Evolutionary conservation across 2,797 vertebrate species (phyloP), one percentile per base, ranked within the genome.

Genomic region (Gadopsis bispinosus): DNA sequence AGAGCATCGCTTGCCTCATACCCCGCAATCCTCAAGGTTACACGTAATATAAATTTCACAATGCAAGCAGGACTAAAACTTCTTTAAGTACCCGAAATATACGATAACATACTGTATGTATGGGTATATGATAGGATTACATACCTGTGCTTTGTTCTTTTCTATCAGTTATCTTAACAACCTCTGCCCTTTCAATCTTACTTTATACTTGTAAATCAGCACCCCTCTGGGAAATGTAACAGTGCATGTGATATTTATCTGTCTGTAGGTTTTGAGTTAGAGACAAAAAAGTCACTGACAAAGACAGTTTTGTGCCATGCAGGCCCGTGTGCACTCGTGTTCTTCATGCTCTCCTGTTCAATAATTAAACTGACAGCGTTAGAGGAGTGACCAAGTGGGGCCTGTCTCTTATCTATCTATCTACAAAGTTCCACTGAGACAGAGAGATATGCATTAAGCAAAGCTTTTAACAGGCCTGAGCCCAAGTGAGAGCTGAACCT

Each of bases 311-410:
- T 63, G 61, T 56, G 54, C 74, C 19, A 29, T 8, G 19, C 37
- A 58, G 61, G 45, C 67, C 39, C 31, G 8, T 45, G 33, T 63
- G 61, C 61, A 10, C 58, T 69, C 10, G 7, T 56, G 56, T 81
- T 79, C 70, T 59, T 73, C n/a, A 5, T 74, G 72, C 39, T 77
- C 53, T 19, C 56, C 72, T 86, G 72, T 80, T 94, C 72, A 92
- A 91, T 94, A 88, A 93, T 94, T 92, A 84, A 93, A 88, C 51
- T 39, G 73, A 80, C 69, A 91, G 76, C 75, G 83, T 78, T 75
- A 26, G 17, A 73, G 62, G 53, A 55, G 81, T 77, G 78, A 88
- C 85, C 75, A 79, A 82, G 71, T 83, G 65, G 56, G 63, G 19
- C 58, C 54, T 78, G 58, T 73, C 76, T 90, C 67, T 80, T 83